Evolutionary conservation across 2,797 vertebrate genomes (phyloP), one percentile per base, ranked within the genome.

Genomic region (Streptopelia turtur): DNA sequence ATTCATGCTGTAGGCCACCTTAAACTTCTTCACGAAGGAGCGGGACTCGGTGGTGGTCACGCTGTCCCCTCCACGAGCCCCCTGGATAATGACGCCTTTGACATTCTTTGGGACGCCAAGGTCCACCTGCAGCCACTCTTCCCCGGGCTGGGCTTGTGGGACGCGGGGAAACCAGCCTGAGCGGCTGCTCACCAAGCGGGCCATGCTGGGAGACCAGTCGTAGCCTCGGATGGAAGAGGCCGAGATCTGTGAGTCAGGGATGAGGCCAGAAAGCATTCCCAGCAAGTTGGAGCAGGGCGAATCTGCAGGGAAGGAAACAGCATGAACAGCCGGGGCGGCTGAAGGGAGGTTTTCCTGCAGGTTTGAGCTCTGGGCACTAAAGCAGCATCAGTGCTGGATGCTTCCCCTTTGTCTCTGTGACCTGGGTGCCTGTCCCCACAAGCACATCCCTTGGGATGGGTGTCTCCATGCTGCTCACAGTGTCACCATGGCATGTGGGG

Each of bases 41-140:
- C 99, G 98, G 95, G 99, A 99, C 94, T 99, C 99, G 0, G 98
- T 98, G 0, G 98, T 98, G 43, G 98, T 98, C 97, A 99, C 98
- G 66, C 99, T 99, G 89, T 99, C 99, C 59, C 99, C 98, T 47
- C 99, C 99, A 0, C 99, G 98, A 39, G 99, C 99, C 39, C 99
- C 99, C 97, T 99, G 99, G 64, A 99, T 99, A 96, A 99, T 99
- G 89, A 99, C 94, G 0, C 99, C 99, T 53, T 98, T 98, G 90
- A 99, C 98, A 1, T 97, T 99, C 98, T 99, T 99, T 0, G 98
- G 98, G 45, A 97, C 14, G 0, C 98, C 99, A 23, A 99, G 98
- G 95, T 99, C 99, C 83, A 98, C 99, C 97, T 99, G 99, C 24
- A 99, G 97, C 99, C 99, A 99, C 91, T 99, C 99, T 77, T 99